Conservation (phyloP, 2,797 vertebrate species). For the Xiphophorus birchmanni region DNA sequence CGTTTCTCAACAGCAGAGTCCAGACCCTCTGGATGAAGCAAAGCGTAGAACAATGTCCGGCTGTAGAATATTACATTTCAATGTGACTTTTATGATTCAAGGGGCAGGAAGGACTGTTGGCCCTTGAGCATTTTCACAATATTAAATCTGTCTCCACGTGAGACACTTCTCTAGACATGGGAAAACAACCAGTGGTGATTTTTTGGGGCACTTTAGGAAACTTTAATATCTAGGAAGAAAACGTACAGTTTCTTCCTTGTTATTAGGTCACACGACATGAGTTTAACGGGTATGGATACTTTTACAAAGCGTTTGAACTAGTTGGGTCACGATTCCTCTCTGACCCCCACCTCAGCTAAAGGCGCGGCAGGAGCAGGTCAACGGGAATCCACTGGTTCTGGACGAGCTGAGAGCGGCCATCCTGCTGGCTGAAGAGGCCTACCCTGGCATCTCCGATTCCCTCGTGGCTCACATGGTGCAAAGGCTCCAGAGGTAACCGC, state of each 20-base stretch:
- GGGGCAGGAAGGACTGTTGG: neutral
- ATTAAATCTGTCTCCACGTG: neutral
- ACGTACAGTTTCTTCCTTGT: neutral
- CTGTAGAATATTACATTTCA: neutral
- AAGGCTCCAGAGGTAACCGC: conserved; percentile 90
- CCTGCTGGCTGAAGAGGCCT: conserved; percentile 92
- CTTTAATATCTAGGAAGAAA: neutral
- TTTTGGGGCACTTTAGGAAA: neutral
- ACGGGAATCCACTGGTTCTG: conserved; percentile 90
- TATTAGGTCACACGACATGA: neutral
- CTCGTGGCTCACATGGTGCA: conserved; percentile 93
- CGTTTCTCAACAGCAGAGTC: no score
- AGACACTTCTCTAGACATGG: neutral
- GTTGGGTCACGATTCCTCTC: neutral
- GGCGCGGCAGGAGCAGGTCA: conserved; percentile 88
- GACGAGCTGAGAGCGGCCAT: conserved; percentile 93
- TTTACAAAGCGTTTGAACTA: neutral
- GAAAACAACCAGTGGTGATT: neutral
- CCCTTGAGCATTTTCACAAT: neutral
- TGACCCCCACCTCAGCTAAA: conserved; percentile 81
- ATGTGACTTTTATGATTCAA: neutral
- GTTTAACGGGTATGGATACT: neutral
- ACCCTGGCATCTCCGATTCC: conserved; percentile 92
- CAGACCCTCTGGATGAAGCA: no score
- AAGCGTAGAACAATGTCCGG: neutral